Conservation (phyloP, 1,140 invertebrate genomes). For the Ectropis grisescens region DNA sequence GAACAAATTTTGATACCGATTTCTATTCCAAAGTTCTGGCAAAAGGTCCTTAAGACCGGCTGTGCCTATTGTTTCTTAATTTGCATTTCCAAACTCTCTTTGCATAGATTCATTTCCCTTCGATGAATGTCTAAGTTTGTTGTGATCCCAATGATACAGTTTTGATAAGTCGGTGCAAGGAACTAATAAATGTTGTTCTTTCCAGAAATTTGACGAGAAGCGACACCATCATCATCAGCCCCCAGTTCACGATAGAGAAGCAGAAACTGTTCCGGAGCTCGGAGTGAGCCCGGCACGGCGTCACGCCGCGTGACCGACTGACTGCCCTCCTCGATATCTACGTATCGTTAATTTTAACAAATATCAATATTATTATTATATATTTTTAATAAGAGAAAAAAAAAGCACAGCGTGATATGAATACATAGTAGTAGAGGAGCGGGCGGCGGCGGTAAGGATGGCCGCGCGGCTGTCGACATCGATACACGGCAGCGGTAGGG, state of each 20-base stretch:
- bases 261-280: slow-evolving; percentile 87
- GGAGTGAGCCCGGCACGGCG: slow-evolving; percentile 34
- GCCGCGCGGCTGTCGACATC: too few relatives aligned
- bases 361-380: slow-evolving; percentile 67
- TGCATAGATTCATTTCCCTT: too few relatives aligned
- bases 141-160: too few relatives aligned
- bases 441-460: slow-evolving; percentile 6
- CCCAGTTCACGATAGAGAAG: slow-evolving; percentile 86
- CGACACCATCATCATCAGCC: slow-evolving; percentile 87
- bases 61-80: too few relatives aligned
- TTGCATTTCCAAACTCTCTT: too few relatives aligned
- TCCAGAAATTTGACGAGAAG: slow-evolving; percentile 84
- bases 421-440: slow-evolving; percentile 53
- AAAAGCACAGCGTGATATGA: slow-evolving; percentile 68
- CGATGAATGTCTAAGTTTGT: too few relatives aligned
- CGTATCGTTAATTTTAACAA: slow-evolving; percentile 66
- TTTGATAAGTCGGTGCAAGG: too few relatives aligned
- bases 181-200: slow-evolving; percentile 33
- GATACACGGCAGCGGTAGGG: too few relatives aligned
- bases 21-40: too few relatives aligned
- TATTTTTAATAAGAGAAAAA: slow-evolving; percentile 65
- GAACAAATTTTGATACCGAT: too few relatives aligned
- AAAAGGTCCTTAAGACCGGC: too few relatives aligned
- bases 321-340: slow-evolving; percentile 61
- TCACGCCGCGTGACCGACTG: slow-evolving; percentile 42